Conservation (phyloP, 2,113 vertebrate genomes). For the Cyprinodon variegatus region DNA sequence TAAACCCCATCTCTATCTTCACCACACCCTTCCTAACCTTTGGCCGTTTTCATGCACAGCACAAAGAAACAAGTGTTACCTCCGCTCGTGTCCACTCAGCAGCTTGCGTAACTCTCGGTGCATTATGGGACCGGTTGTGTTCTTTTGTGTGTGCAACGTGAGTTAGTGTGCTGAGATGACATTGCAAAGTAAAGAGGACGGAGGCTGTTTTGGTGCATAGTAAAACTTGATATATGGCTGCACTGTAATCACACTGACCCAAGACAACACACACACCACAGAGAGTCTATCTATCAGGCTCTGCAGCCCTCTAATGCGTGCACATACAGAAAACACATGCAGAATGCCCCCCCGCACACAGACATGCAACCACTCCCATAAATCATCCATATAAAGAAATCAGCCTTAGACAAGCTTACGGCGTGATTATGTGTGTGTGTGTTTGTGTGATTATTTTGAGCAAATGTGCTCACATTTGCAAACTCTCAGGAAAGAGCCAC, state of each 20-base stretch:
- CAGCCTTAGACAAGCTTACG: constrained; percentile 25
- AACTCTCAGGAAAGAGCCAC: constrained; percentile 47
- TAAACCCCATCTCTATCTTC: constrained; percentile 28
- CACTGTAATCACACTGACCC: constrained; percentile 67
- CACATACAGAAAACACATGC: constrained; percentile 35
- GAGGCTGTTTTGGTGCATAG: constrained; percentile 75
- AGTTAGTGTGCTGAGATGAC: constrained; percentile 67
- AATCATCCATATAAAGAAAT: constrained; percentile 54
- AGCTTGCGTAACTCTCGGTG: constrained; percentile 69
- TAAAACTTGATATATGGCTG: constrained; percentile 79
- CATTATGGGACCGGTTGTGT: constrained; percentile 68
- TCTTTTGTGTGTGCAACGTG: constrained; percentile 48
- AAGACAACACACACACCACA: constrained; percentile 35
- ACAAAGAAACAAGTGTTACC: constrained; percentile 42
- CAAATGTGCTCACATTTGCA: constrained; percentile 24
- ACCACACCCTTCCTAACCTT: constrained; percentile 39
- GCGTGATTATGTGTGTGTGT: background rate
- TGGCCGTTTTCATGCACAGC: constrained; percentile 23
- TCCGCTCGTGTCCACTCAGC: constrained; percentile 74
- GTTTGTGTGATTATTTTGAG: constrained; percentile 14
- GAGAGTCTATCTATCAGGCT: constrained; percentile 25
- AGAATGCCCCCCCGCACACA: constrained; percentile 12
- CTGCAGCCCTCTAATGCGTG: constrained; percentile 54
- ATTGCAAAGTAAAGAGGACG: constrained; percentile 74
- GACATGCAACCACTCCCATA: constrained; percentile 43